Evolutionary conservation across 2,113 vertebrate species (phyloP), one percentile per base, ranked within the genome.

Genomic region (Chaetura pelagica): DNA sequence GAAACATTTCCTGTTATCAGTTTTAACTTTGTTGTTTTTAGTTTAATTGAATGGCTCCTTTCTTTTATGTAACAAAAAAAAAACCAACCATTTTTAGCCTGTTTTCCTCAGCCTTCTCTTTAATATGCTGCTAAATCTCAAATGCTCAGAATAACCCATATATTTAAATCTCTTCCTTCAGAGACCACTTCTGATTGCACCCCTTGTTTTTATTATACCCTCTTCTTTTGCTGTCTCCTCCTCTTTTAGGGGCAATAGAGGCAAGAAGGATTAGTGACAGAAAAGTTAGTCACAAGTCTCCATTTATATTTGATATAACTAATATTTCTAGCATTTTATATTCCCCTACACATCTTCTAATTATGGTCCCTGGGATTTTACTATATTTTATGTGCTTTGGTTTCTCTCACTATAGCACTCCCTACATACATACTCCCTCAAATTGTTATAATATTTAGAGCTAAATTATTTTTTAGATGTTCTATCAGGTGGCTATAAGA

Each of bases 1-100:
- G 21, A 96, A 84, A 69, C 26, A 18, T 51, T 94, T 96, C 87
- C 84, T 77, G 67, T 66, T 90, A 93, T 67, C 91, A 85, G n/a
- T 42, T 55, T 85, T 74, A 76, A 51, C 46, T 42, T 55, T 27
- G 49, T 55, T 84, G 51, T 2, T 68, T 75, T 79, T 67, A 21
- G 76, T 62, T 87, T 66, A 42, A 79, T 57, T 58, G 27, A 82
- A 85, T 40, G 29, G 26, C 17, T 91, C 32, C 75, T 66, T 51
- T 22, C 23, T 58, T 69, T 92, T 76, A 54, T 1, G 21, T 17
- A 93, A 71, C 4, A 54, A 66, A 18, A 27, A 42, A 48, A 64
- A 85, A 52, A 62, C 8, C 8, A 85, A 57, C 66, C 9, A 7
- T n/a, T 78, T 78, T 40, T 7, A 55, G n/a, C 3, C 24, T 42